Evolutionary conservation across 92 coral and sea anemone species (phyloP).

Genomic region (Palythoa grandis): DNA sequence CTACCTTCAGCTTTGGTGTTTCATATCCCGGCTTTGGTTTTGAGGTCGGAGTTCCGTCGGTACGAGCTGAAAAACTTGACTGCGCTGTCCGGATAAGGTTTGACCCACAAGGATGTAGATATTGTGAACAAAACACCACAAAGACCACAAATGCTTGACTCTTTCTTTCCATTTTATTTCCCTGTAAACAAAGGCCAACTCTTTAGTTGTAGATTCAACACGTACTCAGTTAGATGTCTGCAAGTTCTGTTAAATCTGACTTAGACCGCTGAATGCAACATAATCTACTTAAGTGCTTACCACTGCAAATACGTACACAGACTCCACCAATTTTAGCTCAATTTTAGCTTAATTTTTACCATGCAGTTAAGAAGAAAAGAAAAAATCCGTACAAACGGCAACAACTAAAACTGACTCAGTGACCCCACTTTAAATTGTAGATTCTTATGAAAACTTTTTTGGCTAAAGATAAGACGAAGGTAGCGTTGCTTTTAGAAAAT

Average conservation of each 20-base stretch:
- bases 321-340: neutral
- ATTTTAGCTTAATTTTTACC: neutral
- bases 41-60: neutral
- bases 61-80: neutral
- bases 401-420: neutral
- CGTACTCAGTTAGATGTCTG: neutral
- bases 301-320: neutral
- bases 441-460: neutral
- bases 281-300: neutral
- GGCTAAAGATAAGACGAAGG: neutral
- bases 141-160: conserved; percentile 11
- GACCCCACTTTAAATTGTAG: neutral
- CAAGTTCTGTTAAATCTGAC: neutral
- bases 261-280: neutral
- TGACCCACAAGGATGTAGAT: conserved; percentile 8
- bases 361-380: neutral
- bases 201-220: neutral
- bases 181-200: conserved; percentile 20
- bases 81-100: neutral
- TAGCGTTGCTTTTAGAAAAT: neutral
- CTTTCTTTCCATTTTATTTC: conserved; percentile 27
- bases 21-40: neutral
- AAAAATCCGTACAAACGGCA: neutral
- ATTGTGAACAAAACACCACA: conserved; percentile 24
- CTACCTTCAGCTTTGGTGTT: neutral